Evolutionary conservation across 2,888 invertebrate genomes (phyloP), one percentile per base, ranked within the genome.

Genomic region (Ormyrus pomaceus): DNA sequence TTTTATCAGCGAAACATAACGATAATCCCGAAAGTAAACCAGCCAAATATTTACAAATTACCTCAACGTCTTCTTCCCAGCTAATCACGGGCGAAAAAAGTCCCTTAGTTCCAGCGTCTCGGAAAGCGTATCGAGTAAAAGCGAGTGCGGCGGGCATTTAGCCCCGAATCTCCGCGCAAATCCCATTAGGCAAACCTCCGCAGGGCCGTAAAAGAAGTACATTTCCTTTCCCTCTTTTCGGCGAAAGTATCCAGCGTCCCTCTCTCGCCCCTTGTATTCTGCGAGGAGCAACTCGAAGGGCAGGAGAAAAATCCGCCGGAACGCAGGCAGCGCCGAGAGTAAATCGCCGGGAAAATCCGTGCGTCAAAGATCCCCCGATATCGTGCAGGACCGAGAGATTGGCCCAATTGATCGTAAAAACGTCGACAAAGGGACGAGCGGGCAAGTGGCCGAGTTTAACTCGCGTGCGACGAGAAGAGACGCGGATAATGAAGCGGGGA

Each of bases 371-470:
- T 58, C 65, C 55, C 51, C 46, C 66, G 78, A 19, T 69, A 46
- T 19, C 48, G 13, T 11, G 19, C 7, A 4, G 34, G 56, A 51
- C 9, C 6, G 56, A 34, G 13, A 78, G 75, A 82, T 82, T 66
- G 82, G 71, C 70, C 72, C 74, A 79, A 77, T 80, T 66, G 82
- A 10, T 80, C 79, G 79, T 82, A 82, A 82, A 82, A 82, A 79
- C 75, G 72, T 75, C 75, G 79, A 71, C 72, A 72, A 78, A 79
- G 72, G 70, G 65, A 61, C 19, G 65, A 50, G 7, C 46, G 66
- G 48, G 73, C 48, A 78, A 78, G 73, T 73, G 66, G 34, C 11
- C 73, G 74, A 73, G 56, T 65, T 73, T 64, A 65, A 64, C 45
- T 62, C 45, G 61, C 61, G 50, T 0, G 55, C 53, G 0, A 9